Conservation (phyloP, 2,797 vertebrate genomes). For the Hippoglossus hippoglossus region DNA sequence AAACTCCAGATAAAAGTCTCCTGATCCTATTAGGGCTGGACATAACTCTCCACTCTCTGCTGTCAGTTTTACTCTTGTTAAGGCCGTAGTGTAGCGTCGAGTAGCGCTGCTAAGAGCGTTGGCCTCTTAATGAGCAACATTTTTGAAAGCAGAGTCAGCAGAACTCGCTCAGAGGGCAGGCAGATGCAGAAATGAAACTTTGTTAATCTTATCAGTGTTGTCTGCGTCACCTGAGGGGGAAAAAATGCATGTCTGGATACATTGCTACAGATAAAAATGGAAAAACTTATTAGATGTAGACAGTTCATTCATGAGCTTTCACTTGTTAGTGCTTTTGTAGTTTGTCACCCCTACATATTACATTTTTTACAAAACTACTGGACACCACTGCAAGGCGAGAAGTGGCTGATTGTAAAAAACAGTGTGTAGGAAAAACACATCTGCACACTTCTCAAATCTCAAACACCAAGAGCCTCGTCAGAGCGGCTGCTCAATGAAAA, state of each 20-base stretch:
- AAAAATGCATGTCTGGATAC: too few species aligned
- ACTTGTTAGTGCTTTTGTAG: neutral
- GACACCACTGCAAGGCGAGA: neutral
- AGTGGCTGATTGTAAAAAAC: neutral
- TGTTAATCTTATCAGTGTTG: conserved; percentile 38
- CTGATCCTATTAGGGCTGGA: conserved; percentile 81
- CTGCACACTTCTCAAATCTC: neutral
- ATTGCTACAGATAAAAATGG: conserved; percentile 4
- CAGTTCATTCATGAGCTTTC: neutral
- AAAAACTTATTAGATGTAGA: neutral
- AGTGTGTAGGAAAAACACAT: neutral
- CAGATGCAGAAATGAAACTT: conserved; percentile 38
- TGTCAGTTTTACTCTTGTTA: conserved; percentile 67
- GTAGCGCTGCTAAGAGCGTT: conserved; percentile 15
- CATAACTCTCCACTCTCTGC: conserved; percentile 74
- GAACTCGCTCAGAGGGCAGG: conserved; percentile 46
- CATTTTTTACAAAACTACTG: neutral
- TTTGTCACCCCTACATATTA: neutral
- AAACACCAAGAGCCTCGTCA: neutral
- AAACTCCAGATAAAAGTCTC: conserved; percentile 80
- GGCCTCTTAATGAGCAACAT: conserved; percentile 65
- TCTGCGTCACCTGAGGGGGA: conserved; percentile 30
- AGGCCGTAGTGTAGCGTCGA: conserved; percentile 53
- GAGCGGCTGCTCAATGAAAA: neutral
- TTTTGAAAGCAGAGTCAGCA: conserved; percentile 60